Percentiles rank a stretch among this genome's conserved stretches.
Evolutionary conservation across 2,113 vertebrate species (phyloP).

Genomic region (human): DNA sequence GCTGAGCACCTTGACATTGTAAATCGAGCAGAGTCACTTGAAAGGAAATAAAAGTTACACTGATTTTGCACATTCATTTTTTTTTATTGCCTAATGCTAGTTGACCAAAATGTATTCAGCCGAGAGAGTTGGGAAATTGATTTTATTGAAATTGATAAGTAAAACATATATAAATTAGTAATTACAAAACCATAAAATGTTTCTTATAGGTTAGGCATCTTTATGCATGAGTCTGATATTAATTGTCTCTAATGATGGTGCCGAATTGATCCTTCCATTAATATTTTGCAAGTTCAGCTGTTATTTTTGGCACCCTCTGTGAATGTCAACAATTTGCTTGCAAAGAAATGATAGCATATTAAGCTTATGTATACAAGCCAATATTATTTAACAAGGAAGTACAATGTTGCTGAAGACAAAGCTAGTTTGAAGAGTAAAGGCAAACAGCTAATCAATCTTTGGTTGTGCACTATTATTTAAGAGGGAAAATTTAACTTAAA

Average conservation of each 20-base stretch:
- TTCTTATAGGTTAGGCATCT: constrained; percentile 20
- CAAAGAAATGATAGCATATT: constrained; percentile 1
- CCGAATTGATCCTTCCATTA: constrained; percentile 13
- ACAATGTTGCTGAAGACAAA: not conserved
- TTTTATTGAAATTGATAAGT: constrained; percentile 53
- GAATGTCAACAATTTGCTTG: constrained; percentile 5
- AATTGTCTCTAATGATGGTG: constrained; percentile 19
- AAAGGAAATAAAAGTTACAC: not conserved
- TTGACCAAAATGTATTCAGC: constrained; percentile 42
- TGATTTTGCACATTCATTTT: not conserved
- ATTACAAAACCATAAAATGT: constrained; percentile 31
- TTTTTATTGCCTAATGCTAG: constrained; percentile 12
- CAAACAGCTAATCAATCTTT: not conserved
- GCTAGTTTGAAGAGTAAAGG: constrained; percentile 6
- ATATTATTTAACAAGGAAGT: not conserved
- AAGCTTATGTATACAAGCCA: not conserved
- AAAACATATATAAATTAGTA: constrained; percentile 20
- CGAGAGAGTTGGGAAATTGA: not conserved
- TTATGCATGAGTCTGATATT: not conserved
- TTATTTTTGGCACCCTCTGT: not conserved
- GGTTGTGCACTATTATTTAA: constrained; percentile 11
- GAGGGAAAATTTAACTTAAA: not conserved
- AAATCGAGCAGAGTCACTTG: not conserved
- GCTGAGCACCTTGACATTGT: not conserved
- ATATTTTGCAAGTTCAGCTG: constrained; percentile 37